These are phyloP conservation scores for Pissodes strobi DNA, from an alignment of 1,140 invertebrate species.

Conservation along the genomic window DNA sequence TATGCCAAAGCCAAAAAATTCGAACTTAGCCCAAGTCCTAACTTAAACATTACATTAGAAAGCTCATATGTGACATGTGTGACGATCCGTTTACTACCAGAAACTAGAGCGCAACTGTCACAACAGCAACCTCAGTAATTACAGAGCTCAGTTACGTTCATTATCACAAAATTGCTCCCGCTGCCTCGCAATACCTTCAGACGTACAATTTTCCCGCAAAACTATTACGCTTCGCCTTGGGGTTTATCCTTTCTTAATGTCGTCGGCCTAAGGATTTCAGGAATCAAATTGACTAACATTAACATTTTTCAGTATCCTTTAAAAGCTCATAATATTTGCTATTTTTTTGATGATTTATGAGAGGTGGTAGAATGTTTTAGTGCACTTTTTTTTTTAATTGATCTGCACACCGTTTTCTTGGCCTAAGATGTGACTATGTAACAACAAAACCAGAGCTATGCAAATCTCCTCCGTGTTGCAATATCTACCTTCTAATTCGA, in stretches of 20 bases:
- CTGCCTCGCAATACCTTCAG: constrained; percentile 29
- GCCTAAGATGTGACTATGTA: no score
- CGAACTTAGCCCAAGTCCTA: no score
- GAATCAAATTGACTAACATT: constrained; percentile 4
- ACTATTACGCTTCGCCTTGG: constrained; percentile 11
- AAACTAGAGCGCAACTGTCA: constrained; percentile 35
- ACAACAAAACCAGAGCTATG: no score
- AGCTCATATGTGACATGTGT: neutral
- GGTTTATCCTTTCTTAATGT: constrained; percentile 8
- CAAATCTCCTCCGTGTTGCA: no score
- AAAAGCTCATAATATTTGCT: no score
- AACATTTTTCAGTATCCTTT: constrained; percentile 15
- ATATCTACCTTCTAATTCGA: no score
- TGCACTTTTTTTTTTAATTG: no score
- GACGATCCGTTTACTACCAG: constrained; percentile 1
- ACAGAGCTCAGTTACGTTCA: constrained; percentile 40
- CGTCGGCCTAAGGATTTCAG: neutral
- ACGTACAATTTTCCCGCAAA: constrained; percentile 11
- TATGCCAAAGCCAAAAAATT: no score
- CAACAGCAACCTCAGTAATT: constrained; percentile 40
- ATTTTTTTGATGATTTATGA: no score
- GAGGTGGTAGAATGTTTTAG: no score
- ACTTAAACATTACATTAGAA: no score
- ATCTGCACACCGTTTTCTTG: no score
- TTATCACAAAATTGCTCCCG: constrained; percentile 38